Conservation (phyloP, 2,113 vertebrate genomes). For the Cynocephalus volans region DNA sequence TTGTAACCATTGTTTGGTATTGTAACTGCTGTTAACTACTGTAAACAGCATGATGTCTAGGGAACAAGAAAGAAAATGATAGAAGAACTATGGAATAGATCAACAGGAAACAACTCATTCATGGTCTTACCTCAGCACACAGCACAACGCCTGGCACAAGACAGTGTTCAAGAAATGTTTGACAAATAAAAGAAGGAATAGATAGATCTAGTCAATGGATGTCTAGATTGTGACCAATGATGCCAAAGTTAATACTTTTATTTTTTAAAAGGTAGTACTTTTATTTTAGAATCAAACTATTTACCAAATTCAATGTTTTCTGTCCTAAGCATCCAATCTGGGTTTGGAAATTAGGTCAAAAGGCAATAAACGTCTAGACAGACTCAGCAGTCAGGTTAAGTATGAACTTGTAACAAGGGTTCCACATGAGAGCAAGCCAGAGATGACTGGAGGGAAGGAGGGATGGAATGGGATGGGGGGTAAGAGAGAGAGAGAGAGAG, state of each 20-base stretch:
- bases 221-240: background rate
- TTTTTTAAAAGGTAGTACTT: background rate
- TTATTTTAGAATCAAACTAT: background rate
- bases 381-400: background rate
- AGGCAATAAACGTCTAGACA: slow-evolving; percentile 3
- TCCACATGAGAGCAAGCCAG: background rate
- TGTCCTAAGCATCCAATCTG: background rate
- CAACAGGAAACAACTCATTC: background rate
- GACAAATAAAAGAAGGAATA: background rate
- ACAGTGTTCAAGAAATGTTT: background rate
- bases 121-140: background rate
- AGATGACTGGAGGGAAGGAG: background rate
- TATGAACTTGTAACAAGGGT: background rate
- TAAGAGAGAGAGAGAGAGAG: background rate
- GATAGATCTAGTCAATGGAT: background rate
- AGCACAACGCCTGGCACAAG: background rate
- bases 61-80: too few relatives aligned
- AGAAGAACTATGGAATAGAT: too few relatives aligned
- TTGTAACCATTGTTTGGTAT: background rate
- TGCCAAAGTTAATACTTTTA: background rate
- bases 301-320: background rate
- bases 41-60: background rate
- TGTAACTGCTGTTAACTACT: background rate
- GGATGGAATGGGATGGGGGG: background rate
- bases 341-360: slow-evolving; percentile 27